These are phyloP conservation scores for Gephyroberyx darwinii DNA, from an alignment of 2,797 vertebrate genomes.

Conservation along the genomic window DNA sequence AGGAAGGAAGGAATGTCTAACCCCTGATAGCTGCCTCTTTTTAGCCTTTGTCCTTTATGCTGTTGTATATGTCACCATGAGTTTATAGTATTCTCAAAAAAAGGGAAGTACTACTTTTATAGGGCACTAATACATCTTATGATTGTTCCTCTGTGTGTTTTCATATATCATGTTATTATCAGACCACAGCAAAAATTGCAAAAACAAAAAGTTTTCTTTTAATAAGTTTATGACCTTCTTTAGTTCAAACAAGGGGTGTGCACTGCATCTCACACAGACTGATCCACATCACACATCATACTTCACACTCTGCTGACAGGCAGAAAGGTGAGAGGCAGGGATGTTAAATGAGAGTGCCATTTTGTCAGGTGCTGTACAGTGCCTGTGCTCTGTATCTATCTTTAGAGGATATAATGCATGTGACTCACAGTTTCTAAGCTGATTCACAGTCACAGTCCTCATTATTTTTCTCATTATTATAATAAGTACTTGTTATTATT, in stretches of 20 bases:
- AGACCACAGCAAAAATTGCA: not conserved
- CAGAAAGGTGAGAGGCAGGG: conserved; percentile 42
- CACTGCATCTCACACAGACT: conserved; percentile 29
- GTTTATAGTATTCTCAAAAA: not conserved
- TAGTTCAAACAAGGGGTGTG: conserved; percentile 28
- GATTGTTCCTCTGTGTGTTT: not conserved
- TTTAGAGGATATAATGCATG: conserved; percentile 53
- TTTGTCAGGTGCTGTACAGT: conserved; percentile 53
- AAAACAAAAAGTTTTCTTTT: conserved; percentile 14
- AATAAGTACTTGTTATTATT: not conserved
- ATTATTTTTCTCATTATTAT: conserved; percentile 4
- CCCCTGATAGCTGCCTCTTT: too few relatives aligned
- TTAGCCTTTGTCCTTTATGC: not conserved
- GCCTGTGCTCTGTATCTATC: conserved; percentile 53
- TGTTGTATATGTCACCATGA: not conserved
- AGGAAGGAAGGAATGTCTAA: too few relatives aligned
- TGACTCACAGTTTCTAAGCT: conserved; percentile 55
- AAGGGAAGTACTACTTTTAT: too few relatives aligned
- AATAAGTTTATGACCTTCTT: conserved; percentile 22
- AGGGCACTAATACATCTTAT: not conserved
- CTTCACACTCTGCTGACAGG: conserved; percentile 56
- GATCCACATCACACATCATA: conserved; percentile 26
- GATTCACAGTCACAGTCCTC: not conserved
- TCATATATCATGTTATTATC: not conserved
- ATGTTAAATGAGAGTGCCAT: conserved; percentile 54